phyloP scores from a whole-genome alignment of 2,113 vertebrate species.

The Gnathonemus longibarbis region DNA sequence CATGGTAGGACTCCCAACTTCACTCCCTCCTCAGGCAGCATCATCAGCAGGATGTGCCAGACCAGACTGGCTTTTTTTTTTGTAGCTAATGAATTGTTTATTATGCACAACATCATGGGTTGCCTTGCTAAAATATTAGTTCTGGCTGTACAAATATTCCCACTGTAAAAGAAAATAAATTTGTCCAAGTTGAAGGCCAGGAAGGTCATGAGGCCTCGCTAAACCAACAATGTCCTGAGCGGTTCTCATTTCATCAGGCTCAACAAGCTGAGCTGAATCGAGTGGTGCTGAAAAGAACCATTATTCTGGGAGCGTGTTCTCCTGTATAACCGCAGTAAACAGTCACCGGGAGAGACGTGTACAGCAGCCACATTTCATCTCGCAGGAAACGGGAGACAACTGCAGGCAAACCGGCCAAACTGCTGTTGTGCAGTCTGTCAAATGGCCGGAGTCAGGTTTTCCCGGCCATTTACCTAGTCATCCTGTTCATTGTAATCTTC shows the following conservation, averaged over 20 bases:
- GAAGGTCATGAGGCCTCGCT: not conserved
- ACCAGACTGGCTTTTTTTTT: not conserved
- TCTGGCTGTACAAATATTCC: not conserved
- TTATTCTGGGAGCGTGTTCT: not conserved
- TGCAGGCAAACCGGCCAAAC: constrained; percentile 39
- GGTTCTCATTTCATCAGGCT: not conserved
- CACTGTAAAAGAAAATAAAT: not conserved
- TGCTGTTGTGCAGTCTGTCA: constrained; percentile 30
- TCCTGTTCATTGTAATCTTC: constrained; percentile 17
- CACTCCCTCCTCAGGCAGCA: not conserved
- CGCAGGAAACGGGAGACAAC: not conserved
- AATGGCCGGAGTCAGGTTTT: constrained; percentile 33
- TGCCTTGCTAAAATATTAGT: not conserved
- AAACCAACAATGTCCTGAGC: constrained; percentile 5
- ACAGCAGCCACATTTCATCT: not conserved
- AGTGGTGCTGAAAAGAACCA: not conserved
- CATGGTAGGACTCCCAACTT: constrained; percentile 67
- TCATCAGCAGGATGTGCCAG: not conserved
- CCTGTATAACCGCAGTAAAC: not conserved
- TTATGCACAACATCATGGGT: not conserved
- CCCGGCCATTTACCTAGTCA: constrained; percentile 23
- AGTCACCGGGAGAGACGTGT: not conserved
- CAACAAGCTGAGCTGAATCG: not conserved
- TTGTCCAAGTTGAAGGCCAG: no score
- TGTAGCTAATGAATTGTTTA: not conserved